These are phyloP conservation scores for Triplophysa bombifrons DNA, from an alignment of 2,797 vertebrate genomes.

Conservation along the genomic window DNA sequence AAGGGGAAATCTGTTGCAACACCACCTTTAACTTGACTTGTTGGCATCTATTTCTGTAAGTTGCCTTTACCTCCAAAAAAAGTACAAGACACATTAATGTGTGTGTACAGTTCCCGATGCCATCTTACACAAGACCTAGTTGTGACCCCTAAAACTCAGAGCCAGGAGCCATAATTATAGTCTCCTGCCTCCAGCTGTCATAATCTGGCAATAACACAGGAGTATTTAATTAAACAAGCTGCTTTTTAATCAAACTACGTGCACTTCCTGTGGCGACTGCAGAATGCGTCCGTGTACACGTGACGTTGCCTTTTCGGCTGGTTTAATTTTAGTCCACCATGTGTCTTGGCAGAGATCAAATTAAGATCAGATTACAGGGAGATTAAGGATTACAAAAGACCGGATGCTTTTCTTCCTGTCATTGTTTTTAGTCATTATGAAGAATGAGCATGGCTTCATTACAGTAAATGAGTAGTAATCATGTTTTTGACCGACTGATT, in stretches of 20 bases:
- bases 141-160: slow-evolving; percentile 15
- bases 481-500: no score
- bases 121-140: slow-evolving; percentile 1
- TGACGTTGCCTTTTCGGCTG: background rate
- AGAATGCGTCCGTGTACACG: background rate
- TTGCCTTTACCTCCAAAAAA: background rate
- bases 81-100: background rate
- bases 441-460: no score
- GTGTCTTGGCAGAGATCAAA: background rate
- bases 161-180: slow-evolving; percentile 46
- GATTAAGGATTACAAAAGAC: background rate
- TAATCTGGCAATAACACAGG: slow-evolving; percentile 20
- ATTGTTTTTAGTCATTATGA: background rate
- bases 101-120: background rate
- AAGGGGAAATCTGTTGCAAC: no score
- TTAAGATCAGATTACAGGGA: background rate
- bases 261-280: slow-evolving; percentile 30
- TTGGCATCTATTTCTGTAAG: background rate
- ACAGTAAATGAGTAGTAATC: no score
- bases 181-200: slow-evolving; percentile 43
- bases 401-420: background rate
- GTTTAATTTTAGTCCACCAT: slow-evolving; percentile 1
- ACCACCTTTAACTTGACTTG: no score
- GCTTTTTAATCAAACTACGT: slow-evolving; percentile 53
- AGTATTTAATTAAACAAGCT: slow-evolving; percentile 52